These are phyloP conservation scores for Pelodiscus sinensis DNA, from an alignment of 2,113 vertebrate genomes.

Conservation along the genomic window DNA sequence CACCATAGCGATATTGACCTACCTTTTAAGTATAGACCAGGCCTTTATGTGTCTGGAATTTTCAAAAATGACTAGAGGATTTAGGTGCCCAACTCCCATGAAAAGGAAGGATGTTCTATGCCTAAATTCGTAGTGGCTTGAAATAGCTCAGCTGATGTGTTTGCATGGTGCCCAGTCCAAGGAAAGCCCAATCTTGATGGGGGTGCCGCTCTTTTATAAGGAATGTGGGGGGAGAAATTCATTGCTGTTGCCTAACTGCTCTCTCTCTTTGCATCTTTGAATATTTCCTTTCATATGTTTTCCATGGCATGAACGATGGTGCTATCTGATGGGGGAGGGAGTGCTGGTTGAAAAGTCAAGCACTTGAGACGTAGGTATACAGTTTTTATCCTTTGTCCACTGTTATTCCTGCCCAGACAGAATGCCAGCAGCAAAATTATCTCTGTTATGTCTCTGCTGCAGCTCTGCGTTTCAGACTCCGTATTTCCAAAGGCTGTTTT, in stretches of 20 bases:
- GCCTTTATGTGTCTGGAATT: background rate
- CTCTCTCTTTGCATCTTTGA: background rate
- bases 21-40: background rate
- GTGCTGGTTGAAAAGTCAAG: background rate
- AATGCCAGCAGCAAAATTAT: conserved; percentile 61
- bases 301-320: background rate
- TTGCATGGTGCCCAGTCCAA: background rate
- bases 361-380: background rate
- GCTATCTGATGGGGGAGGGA: background rate
- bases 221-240: conserved; percentile 17
- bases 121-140: background rate
- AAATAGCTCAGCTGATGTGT: background rate
- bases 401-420: conserved; percentile 43
- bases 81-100: background rate
- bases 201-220: background rate
- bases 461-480: background rate
- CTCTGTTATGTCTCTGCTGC: conserved; percentile 73
- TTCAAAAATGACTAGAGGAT: background rate
- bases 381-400: conserved; percentile 48
- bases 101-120: background rate
- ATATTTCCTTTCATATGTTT: background rate
- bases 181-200: background rate
- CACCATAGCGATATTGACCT: background rate
- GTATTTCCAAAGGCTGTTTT: conserved; percentile 41
- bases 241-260: background rate